Percentiles rank a stretch among this genome's conserved stretches.
Evolutionary conservation across 92 coral and sea anemone species (phyloP).

Genomic region (Umimayanthus kanabou): DNA sequence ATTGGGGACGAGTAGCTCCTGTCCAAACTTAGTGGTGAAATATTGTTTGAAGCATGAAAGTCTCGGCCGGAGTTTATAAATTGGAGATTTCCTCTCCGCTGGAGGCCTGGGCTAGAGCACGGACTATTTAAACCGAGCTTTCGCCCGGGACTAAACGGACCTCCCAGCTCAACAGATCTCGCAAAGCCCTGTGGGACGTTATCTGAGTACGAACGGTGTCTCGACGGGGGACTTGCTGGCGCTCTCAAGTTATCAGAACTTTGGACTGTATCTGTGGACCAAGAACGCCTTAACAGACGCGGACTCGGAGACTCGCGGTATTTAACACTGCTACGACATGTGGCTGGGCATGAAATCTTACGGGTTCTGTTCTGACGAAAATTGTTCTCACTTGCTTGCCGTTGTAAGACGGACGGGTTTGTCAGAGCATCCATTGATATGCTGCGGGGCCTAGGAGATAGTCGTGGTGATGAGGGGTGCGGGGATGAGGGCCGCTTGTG

Average conservation of each 20-base stretch:
- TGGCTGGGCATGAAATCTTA: background rate
- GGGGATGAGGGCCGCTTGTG: background rate
- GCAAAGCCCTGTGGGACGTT: background rate
- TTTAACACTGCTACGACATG: background rate
- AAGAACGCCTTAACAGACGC: background rate
- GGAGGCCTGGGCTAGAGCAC: background rate
- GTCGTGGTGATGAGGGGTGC: slow-evolving; percentile 9
- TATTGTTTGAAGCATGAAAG: background rate
- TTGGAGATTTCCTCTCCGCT: background rate
- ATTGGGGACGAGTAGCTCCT: background rate
- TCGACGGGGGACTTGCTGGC: background rate
- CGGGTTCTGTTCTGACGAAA: background rate
- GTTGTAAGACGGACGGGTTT: slow-evolving; percentile 16
- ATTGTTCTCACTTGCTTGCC: background rate
- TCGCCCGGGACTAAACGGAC: background rate
- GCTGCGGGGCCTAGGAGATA: background rate
- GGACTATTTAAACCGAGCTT: background rate
- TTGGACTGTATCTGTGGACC: background rate
- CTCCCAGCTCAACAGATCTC: background rate
- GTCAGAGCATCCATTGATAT: background rate
- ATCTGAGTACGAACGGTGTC: background rate
- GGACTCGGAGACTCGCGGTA: background rate
- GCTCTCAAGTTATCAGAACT: background rate
- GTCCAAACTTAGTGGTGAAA: background rate
- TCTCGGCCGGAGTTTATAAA: background rate